These are phyloP conservation scores for Cyanoramphus novaezelandiae DNA, from an alignment of 2,113 vertebrate genomes.

Conservation along the genomic window DNA sequence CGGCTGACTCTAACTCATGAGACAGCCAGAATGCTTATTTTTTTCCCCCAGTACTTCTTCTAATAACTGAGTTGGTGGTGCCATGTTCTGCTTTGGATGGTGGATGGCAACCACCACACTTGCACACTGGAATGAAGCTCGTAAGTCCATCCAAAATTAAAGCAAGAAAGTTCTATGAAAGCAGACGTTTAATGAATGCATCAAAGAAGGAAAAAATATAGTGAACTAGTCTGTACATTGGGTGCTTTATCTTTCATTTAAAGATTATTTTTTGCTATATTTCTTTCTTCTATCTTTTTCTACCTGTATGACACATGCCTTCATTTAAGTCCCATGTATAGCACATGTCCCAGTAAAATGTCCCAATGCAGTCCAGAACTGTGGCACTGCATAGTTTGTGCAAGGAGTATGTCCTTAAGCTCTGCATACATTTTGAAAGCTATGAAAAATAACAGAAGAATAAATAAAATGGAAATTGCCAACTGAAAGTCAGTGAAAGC, in stretches of 20 bases:
- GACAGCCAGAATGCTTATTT: fast-evolving
- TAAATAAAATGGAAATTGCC: background rate
- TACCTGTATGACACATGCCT: fast-evolving
- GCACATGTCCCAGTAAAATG: background rate
- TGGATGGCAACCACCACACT: background rate
- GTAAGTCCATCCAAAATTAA: background rate
- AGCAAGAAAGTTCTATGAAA: background rate
- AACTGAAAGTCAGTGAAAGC: background rate
- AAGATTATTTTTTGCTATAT: background rate
- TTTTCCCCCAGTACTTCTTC: background rate
- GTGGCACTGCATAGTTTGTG: background rate
- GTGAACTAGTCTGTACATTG: background rate
- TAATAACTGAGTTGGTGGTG: background rate
- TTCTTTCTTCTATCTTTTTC: background rate
- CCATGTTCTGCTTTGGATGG: background rate
- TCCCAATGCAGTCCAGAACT: background rate
- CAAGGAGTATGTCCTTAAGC: background rate
- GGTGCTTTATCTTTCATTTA: background rate
- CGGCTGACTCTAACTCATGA: background rate
- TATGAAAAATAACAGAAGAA: background rate
- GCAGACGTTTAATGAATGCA: background rate
- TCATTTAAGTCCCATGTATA: background rate
- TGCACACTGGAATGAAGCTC: background rate
- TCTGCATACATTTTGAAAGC: background rate
- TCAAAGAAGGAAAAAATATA: fast-evolving